Evolutionary conservation across 1,140 invertebrate genomes (phyloP).

Genomic region (Homarus americanus): DNA sequence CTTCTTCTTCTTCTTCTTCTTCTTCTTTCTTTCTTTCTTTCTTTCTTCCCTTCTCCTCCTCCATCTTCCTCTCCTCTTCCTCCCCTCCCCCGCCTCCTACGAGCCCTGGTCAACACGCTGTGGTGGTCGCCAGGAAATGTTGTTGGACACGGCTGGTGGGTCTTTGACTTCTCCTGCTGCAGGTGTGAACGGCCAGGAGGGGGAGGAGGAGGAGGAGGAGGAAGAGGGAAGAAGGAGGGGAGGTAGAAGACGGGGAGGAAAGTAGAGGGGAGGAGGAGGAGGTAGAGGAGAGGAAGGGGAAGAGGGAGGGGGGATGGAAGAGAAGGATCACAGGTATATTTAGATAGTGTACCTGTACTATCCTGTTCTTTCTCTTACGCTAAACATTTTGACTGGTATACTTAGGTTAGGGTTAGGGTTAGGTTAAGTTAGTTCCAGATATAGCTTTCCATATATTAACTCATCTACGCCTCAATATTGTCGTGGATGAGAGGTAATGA

Average conservation of each 20-base stretch:
- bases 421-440: neutral
- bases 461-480: conserved; percentile 10
- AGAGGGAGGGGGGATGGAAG: neutral
- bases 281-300: neutral
- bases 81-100: neutral
- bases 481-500: too few species aligned
- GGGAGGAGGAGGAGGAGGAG: neutral
- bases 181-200: neutral
- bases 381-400: neutral
- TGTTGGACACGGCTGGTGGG: neutral
- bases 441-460: neutral
- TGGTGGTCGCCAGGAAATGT: neutral
- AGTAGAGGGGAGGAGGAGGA: too few species aligned
- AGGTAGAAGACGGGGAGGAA: neutral
- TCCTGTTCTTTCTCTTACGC: neutral
- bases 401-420: neutral
- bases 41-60: too few species aligned
- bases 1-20: too few species aligned
- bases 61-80: neutral
- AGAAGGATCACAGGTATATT: neutral
- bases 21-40: too few species aligned
- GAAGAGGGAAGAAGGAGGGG: neutral
- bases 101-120: neutral
- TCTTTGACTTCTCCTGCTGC: neutral
- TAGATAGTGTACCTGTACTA: neutral